Percentiles rank a stretch among this genome's conserved stretches.
phyloP scores from a whole-genome alignment of 1,140 invertebrate species.

The Diuraphis noxia region DNA sequence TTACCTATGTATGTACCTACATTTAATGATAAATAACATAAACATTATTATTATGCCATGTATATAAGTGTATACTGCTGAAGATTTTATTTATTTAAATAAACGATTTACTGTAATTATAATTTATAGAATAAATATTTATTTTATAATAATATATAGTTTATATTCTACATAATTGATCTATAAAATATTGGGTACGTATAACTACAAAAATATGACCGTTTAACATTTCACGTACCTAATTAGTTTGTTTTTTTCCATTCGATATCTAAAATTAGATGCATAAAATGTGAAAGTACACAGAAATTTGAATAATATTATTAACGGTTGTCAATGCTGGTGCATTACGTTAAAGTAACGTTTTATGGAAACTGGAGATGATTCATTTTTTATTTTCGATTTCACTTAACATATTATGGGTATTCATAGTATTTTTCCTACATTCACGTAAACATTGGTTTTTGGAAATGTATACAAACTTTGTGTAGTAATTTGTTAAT shows the following conservation, averaged over 20 bases:
- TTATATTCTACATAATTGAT: neutral
- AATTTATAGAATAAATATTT: neutral
- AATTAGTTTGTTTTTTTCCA: neutral
- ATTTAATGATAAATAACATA: neutral
- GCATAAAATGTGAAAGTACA: conserved; percentile 23
- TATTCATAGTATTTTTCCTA: neutral
- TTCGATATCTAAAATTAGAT: neutral
- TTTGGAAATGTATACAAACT: neutral
- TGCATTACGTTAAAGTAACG: neutral
- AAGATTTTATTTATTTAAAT: neutral
- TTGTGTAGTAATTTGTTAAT: neutral
- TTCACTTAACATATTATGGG: neutral
- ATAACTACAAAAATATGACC: neutral
- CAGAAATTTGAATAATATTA: neutral
- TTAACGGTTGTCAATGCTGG: neutral
- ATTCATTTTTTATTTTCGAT: neutral
- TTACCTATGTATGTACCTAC: neutral
- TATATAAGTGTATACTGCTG: neutral
- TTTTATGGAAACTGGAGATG: neutral
- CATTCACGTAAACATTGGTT: neutral
- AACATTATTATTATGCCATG: neutral
- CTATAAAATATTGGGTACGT: neutral
- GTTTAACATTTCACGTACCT: neutral
- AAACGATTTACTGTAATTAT: neutral
- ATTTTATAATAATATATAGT: neutral